A percentile compares a stretch with the other conserved stretches of the same genome.
Evolutionary conservation across 2,888 invertebrate species (phyloP).

Genomic region (Drosophila sordidapex): DNA sequence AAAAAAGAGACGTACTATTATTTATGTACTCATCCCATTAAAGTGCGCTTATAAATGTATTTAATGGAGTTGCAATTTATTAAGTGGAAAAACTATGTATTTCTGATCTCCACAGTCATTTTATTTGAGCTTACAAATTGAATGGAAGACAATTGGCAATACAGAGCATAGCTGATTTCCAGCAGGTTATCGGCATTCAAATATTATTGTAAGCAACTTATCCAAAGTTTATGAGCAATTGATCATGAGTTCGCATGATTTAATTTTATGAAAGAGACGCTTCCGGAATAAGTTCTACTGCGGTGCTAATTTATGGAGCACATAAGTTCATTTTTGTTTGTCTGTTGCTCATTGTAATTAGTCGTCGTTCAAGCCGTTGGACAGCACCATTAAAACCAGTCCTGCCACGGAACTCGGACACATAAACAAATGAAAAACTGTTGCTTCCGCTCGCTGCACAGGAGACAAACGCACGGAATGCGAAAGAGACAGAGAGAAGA

Average conservation of each 20-base stretch:
- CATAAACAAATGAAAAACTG: conserved; percentile 75
- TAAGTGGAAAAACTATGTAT: not conserved
- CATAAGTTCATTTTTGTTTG: conserved; percentile 79
- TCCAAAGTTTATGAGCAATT: conserved; percentile 40
- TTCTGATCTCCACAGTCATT: not conserved
- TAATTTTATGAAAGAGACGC: conserved; percentile 31
- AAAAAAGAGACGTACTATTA: not conserved
- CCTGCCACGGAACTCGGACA: conserved; percentile 47
- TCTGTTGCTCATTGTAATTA: conserved; percentile 75
- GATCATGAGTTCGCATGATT: conserved; percentile 28
- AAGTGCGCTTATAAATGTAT: not conserved
- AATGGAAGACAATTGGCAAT: not conserved
- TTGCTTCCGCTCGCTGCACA: conserved; percentile 69
- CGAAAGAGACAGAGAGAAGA: not conserved
- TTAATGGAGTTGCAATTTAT: not conserved
- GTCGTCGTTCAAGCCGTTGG: conserved; percentile 73
- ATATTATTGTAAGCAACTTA: conserved; percentile 24
- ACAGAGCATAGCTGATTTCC: not conserved
- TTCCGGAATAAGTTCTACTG: conserved; percentile 63
- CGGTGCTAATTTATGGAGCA: conserved; percentile 73
- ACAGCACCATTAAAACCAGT: conserved; percentile 68
- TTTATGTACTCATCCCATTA: not conserved
- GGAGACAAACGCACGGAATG: conserved; percentile 12
- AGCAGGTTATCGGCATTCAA: conserved; percentile 5
- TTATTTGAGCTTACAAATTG: not conserved